phyloP scores from a whole-genome alignment of 2,113 vertebrate species.

The Sceloporus undulatus region DNA sequence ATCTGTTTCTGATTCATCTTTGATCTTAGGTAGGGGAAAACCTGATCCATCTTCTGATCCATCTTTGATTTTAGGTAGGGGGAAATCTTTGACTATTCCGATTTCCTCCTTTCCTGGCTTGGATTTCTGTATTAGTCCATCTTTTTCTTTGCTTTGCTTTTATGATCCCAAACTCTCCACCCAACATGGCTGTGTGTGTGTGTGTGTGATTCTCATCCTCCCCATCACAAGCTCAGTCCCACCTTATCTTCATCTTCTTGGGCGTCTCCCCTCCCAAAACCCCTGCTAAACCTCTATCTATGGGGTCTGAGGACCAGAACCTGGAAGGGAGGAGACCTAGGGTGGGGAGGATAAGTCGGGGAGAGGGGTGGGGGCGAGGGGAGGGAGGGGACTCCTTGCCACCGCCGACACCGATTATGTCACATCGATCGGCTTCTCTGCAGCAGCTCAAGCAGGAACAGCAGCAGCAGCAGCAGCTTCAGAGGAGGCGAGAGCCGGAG shows the following conservation, averaged over 20 bases:
- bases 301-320: neutral
- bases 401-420: slow-evolving; percentile 27
- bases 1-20: no score
- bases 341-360: neutral
- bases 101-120: no score
- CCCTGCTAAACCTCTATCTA: neutral
- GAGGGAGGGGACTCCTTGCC: slow-evolving; percentile 11
- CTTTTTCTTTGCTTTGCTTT: no score
- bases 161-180: neutral
- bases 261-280: neutral
- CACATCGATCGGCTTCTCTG: slow-evolving; percentile 30
- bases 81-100: no score
- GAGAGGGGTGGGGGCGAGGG: slow-evolving; percentile 9
- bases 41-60: no score
- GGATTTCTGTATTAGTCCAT: no score
- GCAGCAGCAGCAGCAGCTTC: slow-evolving; percentile 4
- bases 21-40: no score
- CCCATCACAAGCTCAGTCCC: no score
- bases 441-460: slow-evolving; percentile 13
- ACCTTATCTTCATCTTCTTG: neutral
- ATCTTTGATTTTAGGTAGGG: no score
- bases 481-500: slow-evolving; percentile 8
- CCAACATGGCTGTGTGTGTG: neutral
- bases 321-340: neutral
- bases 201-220: neutral